Conservation (phyloP, 2,113 vertebrate genomes). For the Galemys pyrenaicus region DNA sequence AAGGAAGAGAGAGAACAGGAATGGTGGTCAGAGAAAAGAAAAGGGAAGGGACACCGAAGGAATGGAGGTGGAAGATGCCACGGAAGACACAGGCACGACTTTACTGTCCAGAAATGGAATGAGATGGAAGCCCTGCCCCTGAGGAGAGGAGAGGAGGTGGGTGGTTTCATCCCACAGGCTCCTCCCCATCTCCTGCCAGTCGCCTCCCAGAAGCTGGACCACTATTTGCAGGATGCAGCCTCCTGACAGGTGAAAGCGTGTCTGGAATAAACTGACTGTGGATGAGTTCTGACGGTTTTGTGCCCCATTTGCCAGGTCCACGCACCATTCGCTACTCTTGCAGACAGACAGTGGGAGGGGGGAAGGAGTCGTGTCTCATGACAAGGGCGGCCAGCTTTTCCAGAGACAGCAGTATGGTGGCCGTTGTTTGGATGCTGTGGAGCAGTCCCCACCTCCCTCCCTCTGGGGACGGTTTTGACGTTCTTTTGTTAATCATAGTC, state of each 20-base stretch:
- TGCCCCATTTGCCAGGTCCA: neutral
- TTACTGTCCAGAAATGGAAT: neutral
- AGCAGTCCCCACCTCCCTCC: neutral
- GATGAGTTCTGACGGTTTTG: neutral
- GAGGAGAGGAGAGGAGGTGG: neutral
- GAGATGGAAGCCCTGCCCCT: neutral
- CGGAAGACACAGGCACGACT: neutral
- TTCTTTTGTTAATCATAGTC: no score
- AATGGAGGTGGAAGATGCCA: neutral
- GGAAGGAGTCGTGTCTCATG: neutral
- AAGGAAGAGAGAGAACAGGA: neutral
- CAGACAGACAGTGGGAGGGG: neutral
- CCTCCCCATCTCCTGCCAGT: neutral
- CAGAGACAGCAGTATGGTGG: neutral
- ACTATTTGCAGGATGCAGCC: neutral
- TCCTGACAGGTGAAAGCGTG: neutral
- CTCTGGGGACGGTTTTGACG: neutral
- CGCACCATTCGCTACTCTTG: neutral
- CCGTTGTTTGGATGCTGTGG: neutral
- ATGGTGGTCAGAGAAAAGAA: neutral
- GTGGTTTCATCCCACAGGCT: neutral
- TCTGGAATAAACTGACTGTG: conserved; percentile 8
- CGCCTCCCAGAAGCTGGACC: neutral
- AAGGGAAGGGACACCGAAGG: neutral
- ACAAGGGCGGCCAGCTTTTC: neutral